Base-by-base conservation (phyloP, 2,113 vertebrate genomes). In the Tragulus kanchil region DNA sequence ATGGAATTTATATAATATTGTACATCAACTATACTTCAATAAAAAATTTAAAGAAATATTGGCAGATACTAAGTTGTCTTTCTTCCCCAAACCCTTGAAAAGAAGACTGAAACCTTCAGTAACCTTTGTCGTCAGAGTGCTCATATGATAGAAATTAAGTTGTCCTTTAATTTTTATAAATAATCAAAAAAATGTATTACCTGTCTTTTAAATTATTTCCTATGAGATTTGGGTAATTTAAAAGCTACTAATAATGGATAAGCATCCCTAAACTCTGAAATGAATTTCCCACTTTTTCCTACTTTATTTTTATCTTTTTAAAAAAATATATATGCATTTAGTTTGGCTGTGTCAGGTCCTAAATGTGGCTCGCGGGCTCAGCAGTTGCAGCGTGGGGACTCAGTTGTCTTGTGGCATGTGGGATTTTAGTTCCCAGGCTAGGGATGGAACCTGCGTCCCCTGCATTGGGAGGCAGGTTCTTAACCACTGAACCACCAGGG, bases 141-240 rank as follows among this genome's bases (percentile, higher is more conserved):
- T 97, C 94, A 97, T 93, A 91, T 92, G 94, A 95, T 96, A 97
- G 93, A 93, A 93, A 97, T 97, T 97, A 97, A 96, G 95, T 98
- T 96, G 93, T 93, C 67, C 96, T 96, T 98, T 97, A 83, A 97
- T 97, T 98, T 97, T 97, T 94, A 90, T 96, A 97, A 97, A 95
- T 92, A 98, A 98, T 98, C 91, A 97, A 92, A 92, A 96, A 64
- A 64, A 73, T 28, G 50, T 52, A 71, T 13, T 65, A 56, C 19
- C 7, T 19, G 8, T 73, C 61, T 93, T 85, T 84, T 83, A 1
- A 78, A 67, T 91, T 58, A 25, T 93, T 71, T 77, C 64, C 42
- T 79, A 15, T 7, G 45, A 91, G 28, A 42, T 81, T 92, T 85
- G 23, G 45, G 26, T 50, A 88, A 75, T 78, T 71, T 45, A 92